Evolutionary conservation across 2,113 vertebrate genomes (phyloP).

Genomic region (Gobio gobio): DNA sequence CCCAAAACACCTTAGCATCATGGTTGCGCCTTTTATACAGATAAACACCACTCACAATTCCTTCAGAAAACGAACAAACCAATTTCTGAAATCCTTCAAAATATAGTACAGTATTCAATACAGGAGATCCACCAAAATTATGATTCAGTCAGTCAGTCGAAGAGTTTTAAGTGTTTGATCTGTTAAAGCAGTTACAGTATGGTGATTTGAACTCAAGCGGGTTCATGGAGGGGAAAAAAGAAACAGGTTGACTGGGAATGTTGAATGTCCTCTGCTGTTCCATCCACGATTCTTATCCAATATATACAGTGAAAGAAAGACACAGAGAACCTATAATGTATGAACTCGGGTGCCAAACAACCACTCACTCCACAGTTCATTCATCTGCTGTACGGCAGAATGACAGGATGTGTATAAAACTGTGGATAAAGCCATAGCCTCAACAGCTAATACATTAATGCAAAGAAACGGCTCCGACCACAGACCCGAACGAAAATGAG

Average conservation of each 20-base stretch:
- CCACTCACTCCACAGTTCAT: constrained; percentile 40
- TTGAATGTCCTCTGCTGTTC: constrained; percentile 35
- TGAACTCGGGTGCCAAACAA: constrained; percentile 18
- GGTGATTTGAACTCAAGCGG: constrained; percentile 22
- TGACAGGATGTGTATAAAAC: constrained; percentile 33
- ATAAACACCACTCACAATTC: too few relatives aligned
- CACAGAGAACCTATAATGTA: constrained; percentile 6
- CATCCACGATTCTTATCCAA: constrained; percentile 45
- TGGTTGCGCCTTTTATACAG: too few relatives aligned
- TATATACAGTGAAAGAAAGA: constrained; percentile 36
- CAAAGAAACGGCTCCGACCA: constrained; percentile 39
- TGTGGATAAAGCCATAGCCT: constrained; percentile 38
- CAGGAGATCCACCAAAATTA: not conserved
- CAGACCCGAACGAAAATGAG: constrained; percentile 32
- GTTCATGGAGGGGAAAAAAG: not conserved
- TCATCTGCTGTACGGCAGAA: constrained; percentile 10
- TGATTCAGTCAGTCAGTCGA: not conserved
- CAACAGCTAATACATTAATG: constrained; percentile 49
- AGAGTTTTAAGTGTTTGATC: constrained; percentile 19
- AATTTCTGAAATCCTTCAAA: not conserved
- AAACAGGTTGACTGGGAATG: constrained; percentile 32
- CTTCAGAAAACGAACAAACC: too few relatives aligned
- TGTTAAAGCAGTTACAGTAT: constrained; percentile 25
- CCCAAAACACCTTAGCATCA: too few relatives aligned
- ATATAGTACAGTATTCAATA: not conserved